These are phyloP conservation scores for Chitala chitala DNA, from an alignment of 2,113 vertebrate genomes.

Conservation along the genomic window DNA sequence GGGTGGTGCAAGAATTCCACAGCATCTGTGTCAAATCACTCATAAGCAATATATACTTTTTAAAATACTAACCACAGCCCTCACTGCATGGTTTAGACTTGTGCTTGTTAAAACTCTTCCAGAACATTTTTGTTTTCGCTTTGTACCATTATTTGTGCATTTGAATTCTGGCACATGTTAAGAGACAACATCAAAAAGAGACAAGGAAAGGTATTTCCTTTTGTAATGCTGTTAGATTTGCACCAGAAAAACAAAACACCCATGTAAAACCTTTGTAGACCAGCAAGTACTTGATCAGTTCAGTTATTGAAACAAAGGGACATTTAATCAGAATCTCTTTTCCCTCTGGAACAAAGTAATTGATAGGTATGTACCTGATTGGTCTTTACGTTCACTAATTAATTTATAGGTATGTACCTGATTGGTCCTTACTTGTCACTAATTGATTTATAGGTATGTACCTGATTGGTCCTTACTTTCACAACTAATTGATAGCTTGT, in stretches of 20 bases:
- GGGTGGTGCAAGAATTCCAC: too few species aligned
- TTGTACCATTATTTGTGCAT: too few species aligned
- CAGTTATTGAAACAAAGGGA: neutral
- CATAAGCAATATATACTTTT: too few species aligned
- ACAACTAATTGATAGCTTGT: neutral
- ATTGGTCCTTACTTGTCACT: neutral
- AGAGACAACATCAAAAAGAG: too few species aligned
- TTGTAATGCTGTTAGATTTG: neutral
- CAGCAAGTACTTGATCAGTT: neutral
- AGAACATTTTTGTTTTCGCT: too few species aligned
- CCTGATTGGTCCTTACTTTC: neutral
- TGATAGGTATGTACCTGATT: neutral
- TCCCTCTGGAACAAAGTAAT: neutral
- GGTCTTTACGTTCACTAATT: neutral
- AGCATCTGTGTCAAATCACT: too few species aligned
- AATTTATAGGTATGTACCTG: conserved; percentile 1
- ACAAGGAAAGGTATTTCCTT: too few species aligned
- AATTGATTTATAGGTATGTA: conserved; percentile 5
- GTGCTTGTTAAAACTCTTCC: too few species aligned
- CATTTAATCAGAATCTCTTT: neutral
- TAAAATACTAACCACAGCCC: too few species aligned
- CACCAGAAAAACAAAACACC: neutral
- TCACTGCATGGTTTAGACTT: too few species aligned
- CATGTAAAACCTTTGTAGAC: neutral
- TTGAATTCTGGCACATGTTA: too few species aligned